These are phyloP conservation scores for Cisticola juncidis DNA, from an alignment of 2,113 vertebrate species.

Conservation along the genomic window DNA sequence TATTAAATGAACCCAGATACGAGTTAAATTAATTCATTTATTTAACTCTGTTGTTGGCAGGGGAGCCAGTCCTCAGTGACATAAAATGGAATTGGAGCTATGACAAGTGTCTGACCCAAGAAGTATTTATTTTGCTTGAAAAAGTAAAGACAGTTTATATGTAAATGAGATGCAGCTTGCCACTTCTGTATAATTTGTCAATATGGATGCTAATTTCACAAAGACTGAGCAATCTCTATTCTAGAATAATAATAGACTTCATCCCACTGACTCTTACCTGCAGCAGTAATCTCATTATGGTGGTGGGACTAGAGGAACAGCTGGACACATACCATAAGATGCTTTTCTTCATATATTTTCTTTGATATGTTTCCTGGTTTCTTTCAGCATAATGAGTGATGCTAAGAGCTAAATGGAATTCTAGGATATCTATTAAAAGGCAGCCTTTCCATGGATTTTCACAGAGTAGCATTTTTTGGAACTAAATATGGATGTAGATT, in stretches of 20 bases:
- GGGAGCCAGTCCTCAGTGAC: not conserved
- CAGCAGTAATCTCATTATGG: not conserved
- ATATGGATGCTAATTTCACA: conserved; percentile 40
- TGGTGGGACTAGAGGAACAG: not conserved
- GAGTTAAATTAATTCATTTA: conserved; percentile 3
- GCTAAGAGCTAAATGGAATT: not conserved
- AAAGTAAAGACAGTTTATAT: conserved; percentile 42
- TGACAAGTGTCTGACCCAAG: not conserved
- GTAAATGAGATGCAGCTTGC: conserved; percentile 15
- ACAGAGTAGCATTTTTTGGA: not conserved
- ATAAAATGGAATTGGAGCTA: not conserved
- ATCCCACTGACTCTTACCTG: not conserved
- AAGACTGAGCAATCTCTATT: not conserved
- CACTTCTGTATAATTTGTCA: conserved; percentile 23
- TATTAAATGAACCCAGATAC: conserved; percentile 3
- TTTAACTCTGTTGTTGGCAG: not conserved
- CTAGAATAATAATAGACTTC: not conserved
- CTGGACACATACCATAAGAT: not conserved
- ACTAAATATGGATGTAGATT: not conserved
- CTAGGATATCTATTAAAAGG: not conserved
- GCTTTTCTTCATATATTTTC: not conserved
- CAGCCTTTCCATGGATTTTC: not conserved
- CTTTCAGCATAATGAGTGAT: not conserved
- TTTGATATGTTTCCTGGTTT: not conserved
- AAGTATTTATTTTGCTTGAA: conserved; percentile 19